phyloP scores from a whole-genome alignment of 2,888 invertebrate species.

The Acrobasis consociella region DNA sequence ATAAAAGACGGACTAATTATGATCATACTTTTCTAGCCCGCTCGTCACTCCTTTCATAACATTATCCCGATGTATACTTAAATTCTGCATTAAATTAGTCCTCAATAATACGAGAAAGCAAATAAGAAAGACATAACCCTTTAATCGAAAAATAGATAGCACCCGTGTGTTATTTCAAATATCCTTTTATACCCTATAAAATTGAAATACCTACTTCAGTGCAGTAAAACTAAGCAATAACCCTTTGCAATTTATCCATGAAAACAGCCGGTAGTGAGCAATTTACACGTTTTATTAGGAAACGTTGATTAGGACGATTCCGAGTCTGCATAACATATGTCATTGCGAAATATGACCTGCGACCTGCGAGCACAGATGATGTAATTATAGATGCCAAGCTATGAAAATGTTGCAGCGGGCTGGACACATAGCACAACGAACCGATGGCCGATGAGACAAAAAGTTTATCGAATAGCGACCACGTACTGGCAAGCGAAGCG shows the following conservation, averaged over 20 bases:
- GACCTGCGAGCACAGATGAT: constrained; percentile 2
- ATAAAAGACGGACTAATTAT: too few species aligned
- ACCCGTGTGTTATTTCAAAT: neutral
- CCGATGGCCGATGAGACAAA: too few species aligned
- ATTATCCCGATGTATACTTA: too few species aligned
- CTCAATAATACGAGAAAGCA: too few species aligned
- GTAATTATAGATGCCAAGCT: neutral
- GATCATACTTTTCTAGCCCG: too few species aligned
- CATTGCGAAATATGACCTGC: constrained; percentile 6
- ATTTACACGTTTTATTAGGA: constrained; percentile 19
- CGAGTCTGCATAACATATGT: constrained; percentile 9
- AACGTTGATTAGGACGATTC: constrained; percentile 12
- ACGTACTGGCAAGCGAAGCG: too few species aligned
- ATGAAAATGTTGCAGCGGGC: constrained; percentile 12
- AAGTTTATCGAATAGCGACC: too few species aligned
- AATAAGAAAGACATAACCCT: too few species aligned
- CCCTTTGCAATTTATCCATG: neutral
- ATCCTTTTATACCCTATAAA: neutral
- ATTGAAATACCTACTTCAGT: neutral
- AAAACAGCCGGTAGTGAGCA: constrained; percentile 8
- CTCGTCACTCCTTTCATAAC: too few species aligned
- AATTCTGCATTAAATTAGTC: too few species aligned
- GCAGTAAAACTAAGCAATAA: constrained; percentile 16
- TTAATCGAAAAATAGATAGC: too few species aligned
- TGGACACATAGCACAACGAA: too few species aligned